Percentiles rank a stretch among this genome's conserved stretches.
Evolutionary conservation across 2,797 vertebrate genomes (phyloP).

Genomic region (Numenius phaeopus): DNA sequence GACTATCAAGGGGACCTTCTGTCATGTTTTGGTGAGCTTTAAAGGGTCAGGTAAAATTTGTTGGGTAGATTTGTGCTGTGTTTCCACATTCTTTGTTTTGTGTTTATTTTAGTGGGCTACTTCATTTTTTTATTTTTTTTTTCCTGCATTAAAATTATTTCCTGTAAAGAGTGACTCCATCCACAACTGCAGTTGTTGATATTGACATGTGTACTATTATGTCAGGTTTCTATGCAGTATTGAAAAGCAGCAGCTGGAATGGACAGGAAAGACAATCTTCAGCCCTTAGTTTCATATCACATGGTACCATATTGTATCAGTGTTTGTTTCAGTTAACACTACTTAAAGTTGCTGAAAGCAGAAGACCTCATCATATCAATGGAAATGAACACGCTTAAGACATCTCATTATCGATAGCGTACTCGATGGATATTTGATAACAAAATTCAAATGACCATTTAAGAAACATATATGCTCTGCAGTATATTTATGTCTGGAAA

Average conservation of each 20-base stretch:
- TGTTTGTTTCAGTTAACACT: constrained; percentile 45
- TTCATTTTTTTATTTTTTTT: background rate
- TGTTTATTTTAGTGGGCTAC: constrained; percentile 59
- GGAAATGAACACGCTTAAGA: constrained; percentile 14
- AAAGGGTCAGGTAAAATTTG: constrained; percentile 86
- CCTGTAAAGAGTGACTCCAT: background rate
- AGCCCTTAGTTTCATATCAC: constrained; percentile 30
- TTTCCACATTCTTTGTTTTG: constrained; percentile 80
- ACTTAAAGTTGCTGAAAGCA: constrained; percentile 30
- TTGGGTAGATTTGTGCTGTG: constrained; percentile 78
- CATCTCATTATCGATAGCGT: background rate
- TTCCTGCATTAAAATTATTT: constrained; percentile 5
- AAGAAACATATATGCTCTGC: background rate
- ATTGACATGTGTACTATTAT: constrained; percentile 14
- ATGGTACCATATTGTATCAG: constrained; percentile 44
- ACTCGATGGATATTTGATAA: constrained; percentile 3
- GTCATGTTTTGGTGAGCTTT: constrained; percentile 86
- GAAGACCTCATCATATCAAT: constrained; percentile 15
- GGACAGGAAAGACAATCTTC: background rate
- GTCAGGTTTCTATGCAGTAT: constrained; percentile 23
- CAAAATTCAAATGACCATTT: constrained; percentile 22
- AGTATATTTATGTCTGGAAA: background rate
- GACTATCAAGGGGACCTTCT: constrained; percentile 83
- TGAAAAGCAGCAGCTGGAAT: constrained; percentile 50
- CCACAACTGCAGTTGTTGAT: constrained; percentile 12